phyloP scores from a whole-genome alignment of 1,140 invertebrate genomes.

The Hycleus cichorii region DNA sequence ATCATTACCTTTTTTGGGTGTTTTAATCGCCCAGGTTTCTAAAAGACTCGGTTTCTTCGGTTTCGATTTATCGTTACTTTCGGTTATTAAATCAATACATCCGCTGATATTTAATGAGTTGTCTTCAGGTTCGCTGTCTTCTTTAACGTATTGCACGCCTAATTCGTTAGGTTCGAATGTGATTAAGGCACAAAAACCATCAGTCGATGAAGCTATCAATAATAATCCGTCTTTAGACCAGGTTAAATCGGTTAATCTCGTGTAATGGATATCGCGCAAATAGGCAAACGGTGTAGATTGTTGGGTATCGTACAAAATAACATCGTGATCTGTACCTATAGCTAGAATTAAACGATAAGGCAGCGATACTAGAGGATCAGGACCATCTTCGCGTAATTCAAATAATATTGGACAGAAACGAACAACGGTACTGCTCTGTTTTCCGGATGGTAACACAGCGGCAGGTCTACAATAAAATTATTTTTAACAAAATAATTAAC shows the following conservation, averaged over 20 bases:
- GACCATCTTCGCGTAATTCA: slow-evolving; percentile 52
- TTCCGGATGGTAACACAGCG: slow-evolving; percentile 68
- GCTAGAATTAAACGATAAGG: slow-evolving; percentile 86
- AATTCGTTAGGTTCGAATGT: slow-evolving; percentile 77
- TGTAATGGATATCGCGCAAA: slow-evolving; percentile 89
- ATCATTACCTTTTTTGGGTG: slow-evolving; percentile 22
- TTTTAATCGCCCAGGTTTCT: slow-evolving; percentile 31
- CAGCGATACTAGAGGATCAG: slow-evolving; percentile 50
- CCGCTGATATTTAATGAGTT: slow-evolving; percentile 24
- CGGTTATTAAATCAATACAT: slow-evolving; percentile 22
- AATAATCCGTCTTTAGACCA: slow-evolving; percentile 84
- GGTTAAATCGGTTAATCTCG: slow-evolving; percentile 80
- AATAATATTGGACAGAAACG: slow-evolving; percentile 76
- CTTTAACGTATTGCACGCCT: slow-evolving; percentile 56
- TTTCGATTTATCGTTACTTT: slow-evolving; percentile 20
- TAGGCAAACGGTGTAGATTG: slow-evolving; percentile 76
- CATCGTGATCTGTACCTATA: slow-evolving; percentile 77
- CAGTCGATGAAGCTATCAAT: slow-evolving; percentile 83
- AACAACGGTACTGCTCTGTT: slow-evolving; percentile 71
- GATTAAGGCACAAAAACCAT: slow-evolving; percentile 91
- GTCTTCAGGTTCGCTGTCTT: slow-evolving; percentile 39
- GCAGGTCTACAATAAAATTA: slow-evolving; percentile 58
- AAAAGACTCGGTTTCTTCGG: slow-evolving; percentile 31
- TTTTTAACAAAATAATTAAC: slow-evolving; percentile 14
- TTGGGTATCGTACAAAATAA: slow-evolving; percentile 89